Conservation (phyloP, 35 echinoderm and acorn worm genomes). For the Apostichopus californicus region DNA sequence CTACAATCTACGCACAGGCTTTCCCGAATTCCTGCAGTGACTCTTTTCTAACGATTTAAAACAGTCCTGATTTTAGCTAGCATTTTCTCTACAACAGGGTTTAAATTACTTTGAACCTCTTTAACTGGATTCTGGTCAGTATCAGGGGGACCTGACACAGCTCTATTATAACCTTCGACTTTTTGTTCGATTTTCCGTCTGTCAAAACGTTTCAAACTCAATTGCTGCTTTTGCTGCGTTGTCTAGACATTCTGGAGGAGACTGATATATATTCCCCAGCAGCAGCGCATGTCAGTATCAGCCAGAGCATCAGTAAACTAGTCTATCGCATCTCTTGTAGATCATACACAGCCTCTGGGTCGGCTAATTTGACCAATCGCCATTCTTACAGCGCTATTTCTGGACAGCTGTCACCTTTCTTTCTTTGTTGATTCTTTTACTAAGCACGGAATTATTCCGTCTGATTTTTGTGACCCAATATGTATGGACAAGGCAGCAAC, state of each 20-base stretch:
- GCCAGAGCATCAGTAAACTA: slow-evolving; percentile 30
- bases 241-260: slow-evolving; percentile 24
- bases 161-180: background rate
- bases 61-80: background rate
- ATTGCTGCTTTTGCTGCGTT: slow-evolving; percentile 15
- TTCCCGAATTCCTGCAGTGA: too few relatives aligned
- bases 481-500: background rate
- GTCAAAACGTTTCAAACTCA: slow-evolving; percentile 24
- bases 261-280: slow-evolving; percentile 16
- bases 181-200: background rate
- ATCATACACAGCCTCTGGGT: slow-evolving; percentile 9
- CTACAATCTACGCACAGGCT: too few relatives aligned
- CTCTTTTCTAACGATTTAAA: background rate
- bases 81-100: background rate
- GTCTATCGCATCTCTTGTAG: slow-evolving; percentile 10
- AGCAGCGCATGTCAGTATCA: slow-evolving; percentile 14
- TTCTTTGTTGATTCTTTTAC: background rate
- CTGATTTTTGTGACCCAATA: background rate
- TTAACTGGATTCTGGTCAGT: background rate
- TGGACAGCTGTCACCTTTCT: background rate
- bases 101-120: background rate
- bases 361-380: background rate
- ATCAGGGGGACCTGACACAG: background rate
- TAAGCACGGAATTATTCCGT: background rate
- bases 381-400: background rate